phyloP scores from a whole-genome alignment of 2,113 vertebrate genomes.

The Lamprotornis superbus region DNA sequence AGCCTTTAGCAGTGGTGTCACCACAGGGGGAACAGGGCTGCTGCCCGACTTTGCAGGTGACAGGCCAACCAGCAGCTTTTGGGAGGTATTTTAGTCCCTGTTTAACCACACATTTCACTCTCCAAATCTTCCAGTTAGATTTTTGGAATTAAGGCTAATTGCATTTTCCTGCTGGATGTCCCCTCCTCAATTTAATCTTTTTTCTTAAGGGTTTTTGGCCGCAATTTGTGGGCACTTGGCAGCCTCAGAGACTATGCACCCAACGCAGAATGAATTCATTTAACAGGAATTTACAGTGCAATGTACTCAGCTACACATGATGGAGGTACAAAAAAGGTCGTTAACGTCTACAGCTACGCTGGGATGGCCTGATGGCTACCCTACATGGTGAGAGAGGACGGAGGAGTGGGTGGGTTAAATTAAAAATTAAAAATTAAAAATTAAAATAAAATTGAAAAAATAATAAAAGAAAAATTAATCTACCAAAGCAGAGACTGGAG shows the following conservation, averaged over 20 bases:
- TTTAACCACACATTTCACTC: background rate
- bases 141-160: background rate
- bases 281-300: slow-evolving; percentile 98
- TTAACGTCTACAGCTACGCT: slow-evolving; percentile 73
- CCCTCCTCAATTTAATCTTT: background rate
- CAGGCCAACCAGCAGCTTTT: background rate
- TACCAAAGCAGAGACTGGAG: background rate
- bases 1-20: background rate
- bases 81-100: background rate
- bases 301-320: slow-evolving; percentile 78
- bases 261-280: slow-evolving; percentile 90
- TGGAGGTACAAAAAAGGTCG: slow-evolving; percentile 80
- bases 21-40: slow-evolving; percentile 7
- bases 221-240: background rate
- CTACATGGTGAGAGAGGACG: slow-evolving; percentile 71
- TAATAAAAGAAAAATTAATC: background rate
- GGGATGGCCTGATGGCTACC: slow-evolving; percentile 72
- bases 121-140: background rate
- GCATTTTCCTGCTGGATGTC: background rate
- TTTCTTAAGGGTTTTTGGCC: background rate
- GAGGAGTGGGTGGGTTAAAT: background rate
- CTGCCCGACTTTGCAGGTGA: background rate
- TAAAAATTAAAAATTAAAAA: background rate
- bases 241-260: background rate
- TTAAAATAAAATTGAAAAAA: background rate